These are phyloP conservation scores for Uromys caudimaculatus DNA, from an alignment of 2,797 vertebrate species.

Conservation along the genomic window DNA sequence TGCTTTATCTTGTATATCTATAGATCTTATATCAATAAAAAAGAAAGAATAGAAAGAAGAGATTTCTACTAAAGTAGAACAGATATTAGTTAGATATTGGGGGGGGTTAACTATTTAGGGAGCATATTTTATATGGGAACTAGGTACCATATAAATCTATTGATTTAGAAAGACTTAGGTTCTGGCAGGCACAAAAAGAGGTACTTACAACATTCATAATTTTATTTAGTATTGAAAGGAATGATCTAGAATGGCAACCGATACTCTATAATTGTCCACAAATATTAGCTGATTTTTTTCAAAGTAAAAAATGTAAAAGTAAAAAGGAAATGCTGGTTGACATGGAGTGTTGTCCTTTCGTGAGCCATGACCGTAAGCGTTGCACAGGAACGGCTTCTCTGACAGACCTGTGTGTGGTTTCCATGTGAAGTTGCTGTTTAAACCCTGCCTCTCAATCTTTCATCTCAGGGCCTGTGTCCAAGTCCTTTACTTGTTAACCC, in stretches of 20 bases:
- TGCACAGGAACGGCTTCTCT: slow-evolving; percentile 22
- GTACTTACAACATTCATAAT: slow-evolving; percentile 29
- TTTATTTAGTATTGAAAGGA: neutral
- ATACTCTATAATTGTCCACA: neutral
- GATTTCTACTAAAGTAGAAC: slow-evolving; percentile 32
- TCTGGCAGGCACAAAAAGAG: neutral
- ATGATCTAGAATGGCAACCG: neutral
- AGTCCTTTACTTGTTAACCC: slow-evolving; percentile 56
- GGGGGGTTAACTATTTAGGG: slow-evolving; percentile 7
- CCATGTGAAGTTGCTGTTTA: neutral
- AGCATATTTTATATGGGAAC: neutral
- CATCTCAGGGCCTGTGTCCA: neutral
- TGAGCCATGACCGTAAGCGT: neutral
- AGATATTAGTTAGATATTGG: slow-evolving; percentile 18
- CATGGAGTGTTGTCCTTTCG: neutral
- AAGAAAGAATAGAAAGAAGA: neutral
- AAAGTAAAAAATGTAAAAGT: slow-evolving; percentile 43
- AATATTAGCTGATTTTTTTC: neutral
- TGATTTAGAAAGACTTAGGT: neutral
- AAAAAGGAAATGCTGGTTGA: neutral
- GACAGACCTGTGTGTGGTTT: neutral
- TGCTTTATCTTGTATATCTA: neutral
- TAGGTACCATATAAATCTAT: neutral
- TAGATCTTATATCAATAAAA: neutral
- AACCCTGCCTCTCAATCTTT: slow-evolving; percentile 56